A percentile compares a stretch with the other conserved stretches of the same genome.
phyloP scores from a whole-genome alignment of 1,140 invertebrate species.

The Dysdera silvatica region DNA sequence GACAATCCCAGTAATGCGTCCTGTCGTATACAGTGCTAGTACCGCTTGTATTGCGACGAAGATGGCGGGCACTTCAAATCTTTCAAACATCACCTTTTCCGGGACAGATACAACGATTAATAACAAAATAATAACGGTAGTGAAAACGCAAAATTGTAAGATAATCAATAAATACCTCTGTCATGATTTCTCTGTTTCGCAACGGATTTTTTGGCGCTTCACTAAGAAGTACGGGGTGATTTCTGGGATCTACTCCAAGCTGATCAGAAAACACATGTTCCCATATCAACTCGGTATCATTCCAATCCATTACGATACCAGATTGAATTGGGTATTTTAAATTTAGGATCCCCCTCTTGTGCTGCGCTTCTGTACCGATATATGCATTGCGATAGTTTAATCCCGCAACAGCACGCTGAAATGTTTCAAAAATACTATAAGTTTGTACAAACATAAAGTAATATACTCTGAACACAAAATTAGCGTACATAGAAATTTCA shows the following conservation, averaged over 20 bases:
- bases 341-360: slow-evolving; percentile 59
- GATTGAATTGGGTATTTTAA: slow-evolving; percentile 54
- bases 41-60: slow-evolving; percentile 57
- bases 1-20: slow-evolving; percentile 60
- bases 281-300: slow-evolving; percentile 57
- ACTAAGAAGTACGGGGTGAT: slow-evolving; percentile 83
- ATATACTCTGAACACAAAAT: too few species aligned
- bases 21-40: slow-evolving; percentile 75
- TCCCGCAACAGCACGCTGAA: slow-evolving; percentile 12
- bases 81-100: slow-evolving; percentile 53
- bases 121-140: not conserved
- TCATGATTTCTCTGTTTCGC: slow-evolving; percentile 64
- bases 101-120: slow-evolving; percentile 9
- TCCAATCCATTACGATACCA: slow-evolving; percentile 52
- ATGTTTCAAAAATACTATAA: too few species aligned
- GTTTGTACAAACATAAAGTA: too few species aligned
- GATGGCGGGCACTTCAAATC: slow-evolving; percentile 50
- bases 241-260: slow-evolving; percentile 83
- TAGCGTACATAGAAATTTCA: too few species aligned
- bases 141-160: not conserved
- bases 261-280: slow-evolving; percentile 63
- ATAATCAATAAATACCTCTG: slow-evolving; percentile 39
- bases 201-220: slow-evolving; percentile 89
- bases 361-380: slow-evolving; percentile 83
- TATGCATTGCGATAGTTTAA: slow-evolving; percentile 20